A percentile compares a stretch with the other conserved stretches of the same genome.
Conservation (phyloP, 2,797 vertebrate species). For the Melanotaenia trifasciata region DNA sequence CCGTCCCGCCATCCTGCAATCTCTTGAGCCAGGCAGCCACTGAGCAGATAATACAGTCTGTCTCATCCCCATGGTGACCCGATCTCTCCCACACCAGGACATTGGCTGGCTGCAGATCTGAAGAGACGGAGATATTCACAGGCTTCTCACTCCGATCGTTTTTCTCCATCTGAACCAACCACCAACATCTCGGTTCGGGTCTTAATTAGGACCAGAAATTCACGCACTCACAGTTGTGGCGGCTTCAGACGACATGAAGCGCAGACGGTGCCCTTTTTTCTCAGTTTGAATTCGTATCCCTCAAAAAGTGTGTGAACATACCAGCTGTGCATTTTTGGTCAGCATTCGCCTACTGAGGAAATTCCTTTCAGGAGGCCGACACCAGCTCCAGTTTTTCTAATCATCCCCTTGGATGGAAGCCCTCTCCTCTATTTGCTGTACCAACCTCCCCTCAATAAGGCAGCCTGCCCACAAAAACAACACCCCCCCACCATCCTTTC, state of each 20-base stretch:
- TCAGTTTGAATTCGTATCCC: slow-evolving; percentile 7
- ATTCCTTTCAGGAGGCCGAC: slow-evolving; percentile 38
- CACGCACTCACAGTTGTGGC: not conserved
- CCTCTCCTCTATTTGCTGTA: slow-evolving; percentile 30
- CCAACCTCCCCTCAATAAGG: slow-evolving; percentile 57
- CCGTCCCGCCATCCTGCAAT: slow-evolving; percentile 49
- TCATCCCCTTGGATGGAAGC: slow-evolving; percentile 53
- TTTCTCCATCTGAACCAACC: slow-evolving; percentile 14
- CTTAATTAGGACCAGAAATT: slow-evolving; percentile 36
- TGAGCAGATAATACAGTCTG: slow-evolving; percentile 70
- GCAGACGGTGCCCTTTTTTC: not conserved
- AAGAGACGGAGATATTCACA: slow-evolving; percentile 47
- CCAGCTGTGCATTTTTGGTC: slow-evolving; percentile 13
- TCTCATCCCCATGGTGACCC: slow-evolving; percentile 73
- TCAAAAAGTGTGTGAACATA: slow-evolving; percentile 28
- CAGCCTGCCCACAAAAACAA: slow-evolving; percentile 65
- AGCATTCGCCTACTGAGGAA: slow-evolving; percentile 28
- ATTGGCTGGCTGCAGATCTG: slow-evolving; percentile 48
- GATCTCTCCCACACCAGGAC: slow-evolving; percentile 61
- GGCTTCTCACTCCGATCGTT: slow-evolving; percentile 11
- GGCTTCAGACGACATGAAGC: not conserved
- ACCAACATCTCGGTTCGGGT: slow-evolving; percentile 13
- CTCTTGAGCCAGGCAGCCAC: slow-evolving; percentile 65
- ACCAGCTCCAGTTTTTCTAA: slow-evolving; percentile 51
- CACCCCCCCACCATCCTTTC: not conserved